Evolutionary conservation across 2,888 invertebrate genomes (phyloP).

Genomic region (Drosophila putrida): DNA sequence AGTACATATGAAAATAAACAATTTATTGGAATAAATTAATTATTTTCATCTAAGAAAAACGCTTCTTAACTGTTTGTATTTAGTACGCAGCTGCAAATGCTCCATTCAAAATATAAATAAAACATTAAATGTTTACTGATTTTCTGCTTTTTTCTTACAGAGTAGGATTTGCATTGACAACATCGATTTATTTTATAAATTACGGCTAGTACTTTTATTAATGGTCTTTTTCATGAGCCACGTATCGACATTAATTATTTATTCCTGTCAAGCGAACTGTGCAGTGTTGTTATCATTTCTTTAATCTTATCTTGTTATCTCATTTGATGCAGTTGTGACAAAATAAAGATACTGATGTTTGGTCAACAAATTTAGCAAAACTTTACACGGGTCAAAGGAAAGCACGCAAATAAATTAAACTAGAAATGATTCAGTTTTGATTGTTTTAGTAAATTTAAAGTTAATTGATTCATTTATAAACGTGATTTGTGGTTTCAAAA

Average conservation of each 20-base stretch:
- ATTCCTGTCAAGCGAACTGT: conserved; percentile 20
- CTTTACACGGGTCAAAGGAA: conserved; percentile 10
- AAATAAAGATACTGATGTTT: conserved; percentile 29
- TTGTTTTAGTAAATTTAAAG: not conserved
- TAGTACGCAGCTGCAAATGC: not conserved
- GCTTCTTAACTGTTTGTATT: not conserved
- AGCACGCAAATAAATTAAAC: not conserved
- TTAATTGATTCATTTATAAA: conserved; percentile 14
- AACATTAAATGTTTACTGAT: not conserved
- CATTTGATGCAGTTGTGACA: conserved; percentile 32
- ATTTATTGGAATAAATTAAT: conserved; percentile 18
- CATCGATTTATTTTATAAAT: not conserved
- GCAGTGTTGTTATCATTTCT: conserved; percentile 52
- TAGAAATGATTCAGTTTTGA: not conserved
- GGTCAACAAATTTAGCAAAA: conserved; percentile 2
- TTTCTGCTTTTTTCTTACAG: not conserved
- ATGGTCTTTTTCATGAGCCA: not conserved
- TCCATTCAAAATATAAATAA: not conserved
- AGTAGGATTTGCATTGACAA: not conserved
- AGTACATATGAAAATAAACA: conserved; percentile 33
- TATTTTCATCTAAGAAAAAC: conserved; percentile 1
- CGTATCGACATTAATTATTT: conserved; percentile 15
- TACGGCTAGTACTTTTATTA: not conserved
- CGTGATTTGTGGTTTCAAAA: conserved; percentile 10
- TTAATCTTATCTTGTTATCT: conserved; percentile 68